Conservation (phyloP, 2,888 invertebrate genomes). For the Cerastoderma edule region DNA sequence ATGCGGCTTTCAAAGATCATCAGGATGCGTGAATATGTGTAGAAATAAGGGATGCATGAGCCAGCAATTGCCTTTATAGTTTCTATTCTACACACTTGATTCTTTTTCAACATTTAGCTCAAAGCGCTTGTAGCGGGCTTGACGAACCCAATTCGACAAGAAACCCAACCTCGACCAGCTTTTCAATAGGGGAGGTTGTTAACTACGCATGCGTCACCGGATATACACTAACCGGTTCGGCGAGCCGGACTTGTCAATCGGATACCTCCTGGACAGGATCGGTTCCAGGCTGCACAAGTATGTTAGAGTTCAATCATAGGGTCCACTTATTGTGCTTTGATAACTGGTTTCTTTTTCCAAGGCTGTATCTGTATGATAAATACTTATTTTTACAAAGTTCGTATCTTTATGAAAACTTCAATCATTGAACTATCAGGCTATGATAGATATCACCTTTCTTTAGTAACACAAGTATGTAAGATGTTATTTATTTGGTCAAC, state of each 20-base stretch:
- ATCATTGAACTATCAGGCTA: neutral
- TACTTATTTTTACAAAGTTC: neutral
- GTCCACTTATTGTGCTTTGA: neutral
- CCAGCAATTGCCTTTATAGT: too few relatives aligned
- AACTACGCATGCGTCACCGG: conserved; percentile 44
- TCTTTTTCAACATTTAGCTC: neutral
- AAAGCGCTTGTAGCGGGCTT: neutral
- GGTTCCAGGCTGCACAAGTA: conserved; percentile 48
- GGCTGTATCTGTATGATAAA: neutral
- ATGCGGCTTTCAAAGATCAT: too few relatives aligned
- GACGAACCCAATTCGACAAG: conserved; percentile 3
- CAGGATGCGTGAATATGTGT: too few relatives aligned
- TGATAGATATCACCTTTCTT: neutral
- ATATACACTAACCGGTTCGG: conserved; percentile 48
- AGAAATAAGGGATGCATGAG: too few relatives aligned
- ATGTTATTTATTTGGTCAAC: too few relatives aligned
- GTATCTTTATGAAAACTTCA: neutral
- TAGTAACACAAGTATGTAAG: neutral
- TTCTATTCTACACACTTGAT: too few relatives aligned
- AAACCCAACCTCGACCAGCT: neutral
- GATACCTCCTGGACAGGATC: conserved; percentile 36
- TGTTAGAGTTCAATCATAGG: conserved; percentile 2
- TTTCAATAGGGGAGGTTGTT: conserved; percentile 16
- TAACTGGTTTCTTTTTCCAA: neutral
- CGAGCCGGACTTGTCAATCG: conserved; percentile 36